These are phyloP conservation scores for Bergia puertoricense DNA, from an alignment of 92 coral and sea anemone species.

Conservation along the genomic window DNA sequence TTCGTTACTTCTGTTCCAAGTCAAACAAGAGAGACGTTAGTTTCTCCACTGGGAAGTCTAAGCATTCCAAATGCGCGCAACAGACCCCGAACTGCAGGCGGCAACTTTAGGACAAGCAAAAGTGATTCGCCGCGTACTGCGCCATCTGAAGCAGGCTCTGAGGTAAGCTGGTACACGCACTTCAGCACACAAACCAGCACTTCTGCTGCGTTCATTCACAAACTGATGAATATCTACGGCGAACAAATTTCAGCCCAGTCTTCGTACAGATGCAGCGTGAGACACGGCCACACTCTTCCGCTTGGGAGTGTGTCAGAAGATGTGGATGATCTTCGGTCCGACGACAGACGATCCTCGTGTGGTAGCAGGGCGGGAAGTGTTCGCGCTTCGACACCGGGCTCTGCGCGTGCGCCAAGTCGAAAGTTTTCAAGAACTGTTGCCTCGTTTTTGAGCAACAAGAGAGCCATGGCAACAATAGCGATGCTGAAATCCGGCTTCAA, in stretches of 20 bases:
- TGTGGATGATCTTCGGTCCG: constrained; percentile 60
- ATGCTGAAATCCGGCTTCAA: constrained; percentile 24
- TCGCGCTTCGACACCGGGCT: constrained; percentile 32
- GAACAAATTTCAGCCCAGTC: constrained; percentile 81
- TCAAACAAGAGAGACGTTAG: not conserved
- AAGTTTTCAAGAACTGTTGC: constrained; percentile 63
- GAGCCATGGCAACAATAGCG: constrained; percentile 45
- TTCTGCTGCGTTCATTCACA: constrained; percentile 65
- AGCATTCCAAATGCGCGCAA: not conserved
- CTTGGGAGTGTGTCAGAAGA: constrained; percentile 49
- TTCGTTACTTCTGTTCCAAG: constrained; percentile 6
- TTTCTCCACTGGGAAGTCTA: not conserved
- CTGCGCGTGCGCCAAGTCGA: constrained; percentile 35
- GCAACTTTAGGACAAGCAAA: not conserved
- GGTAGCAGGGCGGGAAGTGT: constrained; percentile 60
- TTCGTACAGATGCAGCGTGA: constrained; percentile 67
- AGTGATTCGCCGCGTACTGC: not conserved
- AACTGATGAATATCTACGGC: constrained; percentile 73
- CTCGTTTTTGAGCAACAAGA: constrained; percentile 53
- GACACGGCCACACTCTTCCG: constrained; percentile 40
- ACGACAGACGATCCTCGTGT: constrained; percentile 70
- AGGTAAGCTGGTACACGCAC: constrained; percentile 77
- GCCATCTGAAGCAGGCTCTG: not conserved
- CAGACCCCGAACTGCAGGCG: constrained; percentile 4
- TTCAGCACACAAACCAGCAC: constrained; percentile 66